These are phyloP conservation scores for Pelvicachromis taeniatus DNA, from an alignment of 2,113 vertebrate genomes.

Conservation along the genomic window DNA sequence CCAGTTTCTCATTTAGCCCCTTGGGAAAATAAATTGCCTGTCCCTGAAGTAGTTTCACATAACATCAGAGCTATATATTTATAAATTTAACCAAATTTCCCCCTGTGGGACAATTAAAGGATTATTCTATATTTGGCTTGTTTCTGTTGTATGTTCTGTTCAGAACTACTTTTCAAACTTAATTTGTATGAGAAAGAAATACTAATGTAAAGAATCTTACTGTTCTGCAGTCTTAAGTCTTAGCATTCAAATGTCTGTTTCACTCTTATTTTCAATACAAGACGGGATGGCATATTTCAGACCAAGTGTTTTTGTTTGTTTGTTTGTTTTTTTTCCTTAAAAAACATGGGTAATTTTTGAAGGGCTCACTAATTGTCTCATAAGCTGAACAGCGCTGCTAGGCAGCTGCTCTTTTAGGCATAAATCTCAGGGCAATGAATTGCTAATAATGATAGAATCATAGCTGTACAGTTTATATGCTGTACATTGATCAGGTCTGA, in stretches of 20 bases:
- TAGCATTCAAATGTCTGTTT: not conserved
- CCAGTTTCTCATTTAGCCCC: not conserved
- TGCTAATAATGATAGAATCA: not conserved
- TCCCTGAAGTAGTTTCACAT: not conserved
- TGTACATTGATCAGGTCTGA: not conserved
- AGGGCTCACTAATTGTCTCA: not conserved
- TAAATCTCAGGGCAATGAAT: not conserved
- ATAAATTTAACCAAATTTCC: too few relatives aligned
- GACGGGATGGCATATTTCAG: not conserved
- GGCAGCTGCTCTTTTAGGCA: not conserved
- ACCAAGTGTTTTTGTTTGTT: not conserved
- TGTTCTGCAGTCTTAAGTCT: not conserved
- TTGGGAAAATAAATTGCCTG: not conserved
- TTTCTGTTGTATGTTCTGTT: not conserved
- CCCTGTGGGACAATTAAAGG: too few relatives aligned
- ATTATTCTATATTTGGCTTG: too few relatives aligned
- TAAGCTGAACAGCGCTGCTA: not conserved
- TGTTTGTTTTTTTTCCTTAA: not conserved
- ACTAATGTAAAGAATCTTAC: not conserved
- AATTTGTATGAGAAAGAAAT: not conserved
- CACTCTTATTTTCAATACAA: not conserved
- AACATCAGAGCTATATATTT: not conserved
- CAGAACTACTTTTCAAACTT: not conserved
- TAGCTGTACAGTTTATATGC: not conserved
- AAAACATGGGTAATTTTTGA: not conserved